Evolutionary conservation across 1,140 invertebrate species (phyloP), one percentile per base, ranked within the genome.

Genomic region (Drosophila repleta): DNA sequence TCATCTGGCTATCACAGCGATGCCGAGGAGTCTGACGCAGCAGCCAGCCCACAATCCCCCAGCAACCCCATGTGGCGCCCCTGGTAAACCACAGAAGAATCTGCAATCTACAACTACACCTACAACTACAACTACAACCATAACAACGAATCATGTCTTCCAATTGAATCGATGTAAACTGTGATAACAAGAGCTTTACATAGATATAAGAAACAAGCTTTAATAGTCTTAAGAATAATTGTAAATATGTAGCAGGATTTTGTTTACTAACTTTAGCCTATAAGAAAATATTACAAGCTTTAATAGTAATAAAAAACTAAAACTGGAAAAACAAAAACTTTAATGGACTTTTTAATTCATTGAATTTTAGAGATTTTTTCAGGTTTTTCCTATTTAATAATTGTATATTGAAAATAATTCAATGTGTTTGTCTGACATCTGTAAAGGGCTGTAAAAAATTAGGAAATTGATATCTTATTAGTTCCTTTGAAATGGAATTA

Each of bases 61-160:
- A 87, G 77, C 53, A 92, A 93, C 52, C 82, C 93, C 41, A 93
- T 95, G 58, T 95, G 95, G 95, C 92, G 95, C 76, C 95, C 95
- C 4, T 95, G 94, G 94, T 95, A 93, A 93, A 53, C 39, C 45
- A 53, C 93, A 43, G 26, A 88, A 87, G 11, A 29, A 17, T 5
- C 21, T 49, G 18, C 65, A 32, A 17, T 43, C 64, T 39, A 48
- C 70, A 73, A 29, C 55, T 46, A 10, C 37, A 15, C 7, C 29
- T 29, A 29, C 17, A 63, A 52, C 60, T 26, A 18, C 46, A 20
- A 55, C 70, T n/a, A 18, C 21, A 46, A 48, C 45, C 24, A 64
- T 35, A 76, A 66, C 67, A 79, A 74, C 79, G 71, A 84, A 79
- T 72, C 76, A 84, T 70, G 80, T 84, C 80, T 84, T 84, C 80